Conservation (phyloP, 2,113 vertebrate species). For the Microtus richardsoni region DNA sequence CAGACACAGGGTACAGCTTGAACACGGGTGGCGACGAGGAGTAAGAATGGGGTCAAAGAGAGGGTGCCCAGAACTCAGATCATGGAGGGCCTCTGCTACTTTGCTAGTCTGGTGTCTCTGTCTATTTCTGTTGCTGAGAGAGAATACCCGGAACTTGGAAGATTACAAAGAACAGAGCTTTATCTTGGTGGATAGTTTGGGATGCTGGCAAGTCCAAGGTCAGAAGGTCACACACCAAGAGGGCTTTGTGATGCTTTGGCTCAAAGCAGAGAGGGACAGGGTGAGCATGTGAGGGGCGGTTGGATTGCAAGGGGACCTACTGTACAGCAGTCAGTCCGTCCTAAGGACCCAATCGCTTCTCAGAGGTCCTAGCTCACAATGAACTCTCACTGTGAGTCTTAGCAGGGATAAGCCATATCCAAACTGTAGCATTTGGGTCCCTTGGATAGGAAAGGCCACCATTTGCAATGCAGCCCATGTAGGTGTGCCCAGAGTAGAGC, state of each 20-base stretch:
- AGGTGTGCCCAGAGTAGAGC: not conserved
- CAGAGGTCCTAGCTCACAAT: not conserved
- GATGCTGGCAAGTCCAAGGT: not conserved
- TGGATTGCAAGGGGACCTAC: not conserved
- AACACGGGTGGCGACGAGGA: accelerated
- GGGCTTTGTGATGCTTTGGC: not conserved
- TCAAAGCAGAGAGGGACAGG: not conserved
- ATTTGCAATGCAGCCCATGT: not conserved
- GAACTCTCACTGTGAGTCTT: not conserved
- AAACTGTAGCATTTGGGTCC: not conserved
- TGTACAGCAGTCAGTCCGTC: not conserved
- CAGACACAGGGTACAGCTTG: not conserved
- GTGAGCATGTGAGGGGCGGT: not conserved
- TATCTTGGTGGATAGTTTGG: not conserved
- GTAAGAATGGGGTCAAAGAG: not conserved
- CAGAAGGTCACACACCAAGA: too few species aligned
- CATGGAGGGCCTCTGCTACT: not conserved
- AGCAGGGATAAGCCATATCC: not conserved
- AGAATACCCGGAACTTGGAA: not conserved
- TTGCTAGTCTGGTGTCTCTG: not conserved
- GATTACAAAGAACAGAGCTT: not conserved
- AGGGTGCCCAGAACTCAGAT: not conserved
- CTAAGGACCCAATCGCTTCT: not conserved
- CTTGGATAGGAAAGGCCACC: not conserved
- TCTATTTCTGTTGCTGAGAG: not conserved